Conservation (phyloP, 2,888 invertebrate species). For the Habroteleia sp. region DNA sequence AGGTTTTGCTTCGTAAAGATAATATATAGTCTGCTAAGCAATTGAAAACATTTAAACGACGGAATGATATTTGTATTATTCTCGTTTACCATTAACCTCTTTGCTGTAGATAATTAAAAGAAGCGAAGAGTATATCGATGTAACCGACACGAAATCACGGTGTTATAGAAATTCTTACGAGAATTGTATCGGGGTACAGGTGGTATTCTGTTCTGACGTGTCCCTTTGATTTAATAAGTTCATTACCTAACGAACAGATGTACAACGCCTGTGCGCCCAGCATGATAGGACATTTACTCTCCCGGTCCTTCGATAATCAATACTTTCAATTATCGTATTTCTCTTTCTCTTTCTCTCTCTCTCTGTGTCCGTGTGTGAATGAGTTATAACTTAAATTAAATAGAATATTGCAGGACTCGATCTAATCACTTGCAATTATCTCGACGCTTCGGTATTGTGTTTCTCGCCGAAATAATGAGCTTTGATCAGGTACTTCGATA, state of each 20-base stretch:
- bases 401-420: conserved; percentile 67
- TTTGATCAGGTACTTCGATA: conserved; percentile 39
- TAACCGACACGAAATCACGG: conserved; percentile 8
- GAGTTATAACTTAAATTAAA: conserved; percentile 71
- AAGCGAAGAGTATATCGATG: conserved; percentile 59
- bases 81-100: conserved; percentile 73
- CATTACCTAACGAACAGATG: conserved; percentile 80
- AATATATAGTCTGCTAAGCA: conserved; percentile 38
- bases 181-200: conserved; percentile 59
- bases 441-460: conserved; percentile 11
- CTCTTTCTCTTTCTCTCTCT: too few relatives aligned
- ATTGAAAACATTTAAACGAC: conserved; percentile 48
- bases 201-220: conserved; percentile 64
- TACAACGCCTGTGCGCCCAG: conserved; percentile 65
- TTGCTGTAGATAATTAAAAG: conserved; percentile 56
- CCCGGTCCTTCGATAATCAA: conserved; percentile 74
- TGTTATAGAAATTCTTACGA: conserved; percentile 5
- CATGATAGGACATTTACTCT: background rate
- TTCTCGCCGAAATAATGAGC: conserved; percentile 18
- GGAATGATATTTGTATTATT: conserved; percentile 61
- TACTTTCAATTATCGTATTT: conserved; percentile 78
- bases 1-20: conserved; percentile 25
- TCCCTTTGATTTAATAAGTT: conserved; percentile 79
- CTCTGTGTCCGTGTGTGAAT: too few relatives aligned
- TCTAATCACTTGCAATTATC: conserved; percentile 27